phyloP scores from a whole-genome alignment of 2,888 invertebrate genomes.

The Syritta pipiens region DNA sequence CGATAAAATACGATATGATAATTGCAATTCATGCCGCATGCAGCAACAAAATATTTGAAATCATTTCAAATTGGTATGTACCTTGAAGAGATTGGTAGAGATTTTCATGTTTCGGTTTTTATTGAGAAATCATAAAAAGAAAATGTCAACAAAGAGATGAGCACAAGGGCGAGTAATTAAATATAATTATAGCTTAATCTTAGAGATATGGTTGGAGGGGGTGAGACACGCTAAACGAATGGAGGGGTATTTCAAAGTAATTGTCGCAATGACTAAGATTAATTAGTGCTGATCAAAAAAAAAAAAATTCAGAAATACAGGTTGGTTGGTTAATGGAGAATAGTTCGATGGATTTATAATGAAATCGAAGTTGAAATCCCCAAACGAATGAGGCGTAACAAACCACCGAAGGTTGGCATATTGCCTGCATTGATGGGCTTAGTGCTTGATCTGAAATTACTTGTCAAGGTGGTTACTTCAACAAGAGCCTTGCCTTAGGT shows the following conservation, averaged over 20 bases:
- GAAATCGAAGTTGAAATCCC: too few species aligned
- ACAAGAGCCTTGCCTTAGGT: background rate
- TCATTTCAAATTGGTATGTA: slow-evolving; percentile 1
- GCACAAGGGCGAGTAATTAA: slow-evolving; percentile 6
- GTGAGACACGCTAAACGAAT: too few species aligned
- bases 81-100: background rate
- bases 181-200: too few species aligned
- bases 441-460: background rate
- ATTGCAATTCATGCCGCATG: slow-evolving; percentile 3
- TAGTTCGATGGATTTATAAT: slow-evolving; percentile 1
- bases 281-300: slow-evolving; percentile 17
- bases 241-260: too few species aligned
- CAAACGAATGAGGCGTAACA: slow-evolving; percentile 13
- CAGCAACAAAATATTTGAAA: background rate
- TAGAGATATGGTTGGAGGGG: too few species aligned
- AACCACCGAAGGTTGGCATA: too few species aligned
- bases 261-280: slow-evolving; percentile 17
- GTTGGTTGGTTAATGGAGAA: slow-evolving; percentile 19
- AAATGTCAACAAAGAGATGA: slow-evolving; percentile 19
- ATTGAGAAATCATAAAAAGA: background rate
- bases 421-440: too few species aligned
- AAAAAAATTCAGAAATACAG: slow-evolving; percentile 5
- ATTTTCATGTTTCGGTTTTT: background rate
- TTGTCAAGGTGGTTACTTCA: slow-evolving; percentile 9
- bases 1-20: background rate